A percentile compares a stretch with the other conserved stretches of the same genome.
phyloP scores from a whole-genome alignment of 2,888 invertebrate species.

The Gnatocerus cornutus region DNA sequence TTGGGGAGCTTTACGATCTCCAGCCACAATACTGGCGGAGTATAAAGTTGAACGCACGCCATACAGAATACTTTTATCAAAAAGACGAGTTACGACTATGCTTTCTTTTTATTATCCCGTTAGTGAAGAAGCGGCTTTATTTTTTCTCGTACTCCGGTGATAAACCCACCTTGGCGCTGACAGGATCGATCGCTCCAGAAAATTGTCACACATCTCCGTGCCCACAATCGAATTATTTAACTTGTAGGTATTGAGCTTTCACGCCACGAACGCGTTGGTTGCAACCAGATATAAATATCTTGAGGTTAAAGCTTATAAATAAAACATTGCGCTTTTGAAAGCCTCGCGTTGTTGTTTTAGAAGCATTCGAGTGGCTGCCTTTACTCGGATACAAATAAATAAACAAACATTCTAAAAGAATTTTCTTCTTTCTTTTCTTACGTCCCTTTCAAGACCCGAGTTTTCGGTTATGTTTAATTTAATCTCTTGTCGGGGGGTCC shows the following conservation, averaged over 20 bases:
- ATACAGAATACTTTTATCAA: conserved; percentile 29
- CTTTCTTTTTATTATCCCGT: conserved; percentile 24
- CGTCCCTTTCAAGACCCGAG: conserved; percentile 12
- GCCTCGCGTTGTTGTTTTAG: conserved; percentile 26
- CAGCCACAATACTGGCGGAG: conserved; percentile 21
- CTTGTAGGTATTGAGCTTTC: not conserved
- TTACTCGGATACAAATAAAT: conserved; percentile 20
- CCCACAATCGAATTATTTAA: not conserved
- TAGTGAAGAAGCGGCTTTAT: conserved; percentile 21
- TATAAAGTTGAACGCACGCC: conserved; percentile 31
- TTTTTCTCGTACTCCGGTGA: conserved; percentile 7
- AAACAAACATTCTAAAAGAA: conserved; percentile 28
- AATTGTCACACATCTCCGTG: not conserved
- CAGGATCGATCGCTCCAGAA: not conserved
- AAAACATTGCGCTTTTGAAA: conserved; percentile 37
- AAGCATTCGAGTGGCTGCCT: conserved; percentile 8
- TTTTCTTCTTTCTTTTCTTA: conserved; percentile 8
- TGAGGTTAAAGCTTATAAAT: conserved; percentile 37
- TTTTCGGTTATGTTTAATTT: conserved; percentile 34
- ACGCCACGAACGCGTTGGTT: not conserved
- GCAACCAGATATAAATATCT: conserved; percentile 38
- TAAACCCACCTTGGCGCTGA: not conserved
- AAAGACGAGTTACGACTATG: conserved; percentile 34
- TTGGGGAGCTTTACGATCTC: conserved; percentile 22
- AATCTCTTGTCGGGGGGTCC: conserved; percentile 8